Evolutionary conservation across 1,140 invertebrate species (phyloP).

Genomic region (Drosophila micromelanica): DNA sequence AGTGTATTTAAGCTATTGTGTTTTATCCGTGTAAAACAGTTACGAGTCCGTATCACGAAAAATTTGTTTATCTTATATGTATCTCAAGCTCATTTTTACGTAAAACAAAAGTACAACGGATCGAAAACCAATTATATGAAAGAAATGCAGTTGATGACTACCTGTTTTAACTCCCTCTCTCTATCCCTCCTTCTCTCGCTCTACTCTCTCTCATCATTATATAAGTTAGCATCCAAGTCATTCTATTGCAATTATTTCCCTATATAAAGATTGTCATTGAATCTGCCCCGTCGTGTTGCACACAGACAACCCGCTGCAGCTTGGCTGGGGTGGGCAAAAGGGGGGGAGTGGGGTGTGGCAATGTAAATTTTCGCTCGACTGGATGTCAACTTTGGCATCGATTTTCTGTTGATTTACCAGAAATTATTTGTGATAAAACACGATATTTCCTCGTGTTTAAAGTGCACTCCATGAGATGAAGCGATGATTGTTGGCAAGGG

Average conservation of each 20-base stretch:
- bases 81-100: no score
- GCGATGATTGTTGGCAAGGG: slow-evolving; percentile 11
- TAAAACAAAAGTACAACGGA: no score
- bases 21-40: no score
- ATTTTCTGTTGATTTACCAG: slow-evolving; percentile 74
- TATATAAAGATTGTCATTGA: slow-evolving; percentile 47
- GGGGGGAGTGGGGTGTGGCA: not conserved
- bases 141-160: no score
- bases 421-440: slow-evolving; percentile 80
- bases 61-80: no score
- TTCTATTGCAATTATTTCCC: slow-evolving; percentile 14
- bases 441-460: slow-evolving; percentile 68
- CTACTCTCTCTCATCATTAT: not conserved
- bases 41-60: no score
- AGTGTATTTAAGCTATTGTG: no score
- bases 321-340: slow-evolving; percentile 11
- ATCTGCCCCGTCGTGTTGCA: slow-evolving; percentile 28
- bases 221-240: not conserved
- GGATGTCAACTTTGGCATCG: slow-evolving; percentile 61
- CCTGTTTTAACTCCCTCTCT: not conserved
- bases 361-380: slow-evolving; percentile 22
- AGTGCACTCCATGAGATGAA: slow-evolving; percentile 65
- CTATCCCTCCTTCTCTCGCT: no score
- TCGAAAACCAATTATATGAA: no score
- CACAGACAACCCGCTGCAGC: slow-evolving; percentile 50